A percentile compares a stretch with the other conserved stretches of the same genome.
phyloP scores from a whole-genome alignment of 2,113 vertebrate genomes.

The Esox niger region DNA sequence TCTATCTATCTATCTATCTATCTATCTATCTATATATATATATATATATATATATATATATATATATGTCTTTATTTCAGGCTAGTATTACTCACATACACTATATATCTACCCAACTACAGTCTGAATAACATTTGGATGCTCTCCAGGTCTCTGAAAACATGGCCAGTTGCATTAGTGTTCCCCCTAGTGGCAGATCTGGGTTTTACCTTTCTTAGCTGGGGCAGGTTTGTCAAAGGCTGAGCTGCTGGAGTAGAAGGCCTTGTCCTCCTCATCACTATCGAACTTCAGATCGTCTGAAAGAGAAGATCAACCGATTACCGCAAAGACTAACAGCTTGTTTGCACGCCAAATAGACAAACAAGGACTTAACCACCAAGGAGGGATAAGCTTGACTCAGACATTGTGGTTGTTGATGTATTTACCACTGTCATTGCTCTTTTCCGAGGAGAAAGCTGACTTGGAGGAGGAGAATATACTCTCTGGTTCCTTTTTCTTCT shows the following conservation, averaged over 20 bases:
- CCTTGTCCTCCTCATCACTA: conserved; percentile 81
- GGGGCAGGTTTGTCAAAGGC: conserved; percentile 79
- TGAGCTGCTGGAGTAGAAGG: conserved; percentile 84
- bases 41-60: too few species aligned
- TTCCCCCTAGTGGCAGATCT: conserved; percentile 31
- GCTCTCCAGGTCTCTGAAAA: too few species aligned
- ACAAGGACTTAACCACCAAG: neutral
- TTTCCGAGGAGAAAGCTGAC: conserved; percentile 78
- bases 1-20: too few species aligned
- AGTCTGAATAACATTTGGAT: too few species aligned
- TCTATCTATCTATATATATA: too few species aligned
- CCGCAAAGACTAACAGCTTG: neutral
- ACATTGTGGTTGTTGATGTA: too few species aligned
- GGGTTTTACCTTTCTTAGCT: conserved; percentile 84
- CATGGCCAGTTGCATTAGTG: neutral
- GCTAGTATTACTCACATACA: too few species aligned
- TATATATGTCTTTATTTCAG: too few species aligned
- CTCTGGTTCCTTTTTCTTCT: conserved; percentile 69
- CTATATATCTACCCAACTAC: too few species aligned
- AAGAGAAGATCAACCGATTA: conserved; percentile 44
- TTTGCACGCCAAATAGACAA: neutral
- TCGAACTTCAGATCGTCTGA: conserved; percentile 86
- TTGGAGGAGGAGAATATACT: conserved; percentile 66
- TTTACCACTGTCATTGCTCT: conserved; percentile 87
- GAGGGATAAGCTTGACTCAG: neutral